Evolutionary conservation across 2,797 vertebrate genomes (phyloP).

Genomic region (Periophthalmus magnuspinnatus): DNA sequence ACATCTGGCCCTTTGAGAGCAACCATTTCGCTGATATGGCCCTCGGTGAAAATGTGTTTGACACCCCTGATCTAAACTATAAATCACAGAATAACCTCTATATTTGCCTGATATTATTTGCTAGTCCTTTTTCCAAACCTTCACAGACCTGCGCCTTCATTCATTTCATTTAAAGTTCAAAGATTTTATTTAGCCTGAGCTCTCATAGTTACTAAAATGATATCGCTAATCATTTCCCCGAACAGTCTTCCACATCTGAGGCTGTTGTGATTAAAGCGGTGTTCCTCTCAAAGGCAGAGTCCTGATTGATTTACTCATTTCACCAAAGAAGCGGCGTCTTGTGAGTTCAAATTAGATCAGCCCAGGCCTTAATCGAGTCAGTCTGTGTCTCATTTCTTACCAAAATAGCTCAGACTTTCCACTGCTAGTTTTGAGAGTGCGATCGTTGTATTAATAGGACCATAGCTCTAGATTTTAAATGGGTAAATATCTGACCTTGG

Average conservation of each 20-base stretch:
- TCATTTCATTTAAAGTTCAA: not conserved
- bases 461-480: not conserved
- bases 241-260: slow-evolving; percentile 25
- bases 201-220: not conserved
- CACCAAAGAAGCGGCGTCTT: slow-evolving; percentile 24
- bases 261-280: slow-evolving; percentile 31
- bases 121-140: not conserved
- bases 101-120: too few species aligned
- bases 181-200: not conserved
- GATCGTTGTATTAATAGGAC: not conserved
- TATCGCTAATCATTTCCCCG: slow-evolving; percentile 25
- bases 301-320: slow-evolving; percentile 44
- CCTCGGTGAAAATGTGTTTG: too few species aligned
- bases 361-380: slow-evolving; percentile 22
- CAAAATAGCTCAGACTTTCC: not conserved
- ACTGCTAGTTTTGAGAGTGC: not conserved
- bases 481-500: not conserved
- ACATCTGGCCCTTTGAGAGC: too few species aligned
- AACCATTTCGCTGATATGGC: too few species aligned
- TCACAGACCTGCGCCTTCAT: not conserved
- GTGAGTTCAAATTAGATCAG: slow-evolving; percentile 38
- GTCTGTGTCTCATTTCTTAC: slow-evolving; percentile 10
- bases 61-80: too few species aligned
- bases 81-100: too few species aligned
- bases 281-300: slow-evolving; percentile 17